A percentile compares a stretch with the other conserved stretches of the same genome.
phyloP scores from a whole-genome alignment of 92 coral and sea anemone genomes.

The Pocillopora grandis region DNA sequence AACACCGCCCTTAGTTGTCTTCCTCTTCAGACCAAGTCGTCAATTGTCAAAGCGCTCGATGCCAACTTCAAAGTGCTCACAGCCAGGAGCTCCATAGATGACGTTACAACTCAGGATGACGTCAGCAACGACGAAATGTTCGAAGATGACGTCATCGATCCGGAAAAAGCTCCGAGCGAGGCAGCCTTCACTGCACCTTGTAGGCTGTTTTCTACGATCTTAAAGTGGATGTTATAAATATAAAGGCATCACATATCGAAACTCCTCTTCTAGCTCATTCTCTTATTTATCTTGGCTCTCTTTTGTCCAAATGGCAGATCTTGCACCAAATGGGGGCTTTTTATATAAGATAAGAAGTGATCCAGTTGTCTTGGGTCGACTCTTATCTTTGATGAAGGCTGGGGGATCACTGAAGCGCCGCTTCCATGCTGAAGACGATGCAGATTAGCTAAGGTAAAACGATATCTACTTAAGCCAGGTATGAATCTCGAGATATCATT shows the following conservation, averaged over 20 bases:
- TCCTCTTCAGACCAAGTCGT: background rate
- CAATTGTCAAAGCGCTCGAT: background rate
- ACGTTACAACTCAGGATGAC: background rate
- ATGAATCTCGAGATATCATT: conserved; percentile 30
- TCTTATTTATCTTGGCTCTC: background rate
- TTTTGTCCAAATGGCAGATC: conserved; percentile 42
- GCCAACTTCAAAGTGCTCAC: conserved; percentile 7
- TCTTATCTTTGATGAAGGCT: conserved; percentile 22
- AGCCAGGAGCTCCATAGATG: background rate
- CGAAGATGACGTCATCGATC: background rate
- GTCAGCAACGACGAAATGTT: background rate
- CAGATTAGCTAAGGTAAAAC: conserved; percentile 39
- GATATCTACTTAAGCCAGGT: conserved; percentile 42
- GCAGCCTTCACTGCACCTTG: background rate
- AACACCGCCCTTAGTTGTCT: conserved; percentile 1
- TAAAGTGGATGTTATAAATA: conserved; percentile 15
- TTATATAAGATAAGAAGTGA: conserved; percentile 20
- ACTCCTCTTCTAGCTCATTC: too few species aligned
- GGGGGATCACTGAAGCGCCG: conserved; percentile 21
- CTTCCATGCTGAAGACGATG: conserved; percentile 41
- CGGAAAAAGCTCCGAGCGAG: background rate
- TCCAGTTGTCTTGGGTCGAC: conserved; percentile 33
- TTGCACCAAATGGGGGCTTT: conserved; percentile 39
- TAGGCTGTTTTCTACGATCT: conserved; percentile 2
- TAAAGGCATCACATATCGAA: background rate